Base-by-base conservation (phyloP, 1,140 invertebrate genomes). In the Uloborus diversus region DNA sequence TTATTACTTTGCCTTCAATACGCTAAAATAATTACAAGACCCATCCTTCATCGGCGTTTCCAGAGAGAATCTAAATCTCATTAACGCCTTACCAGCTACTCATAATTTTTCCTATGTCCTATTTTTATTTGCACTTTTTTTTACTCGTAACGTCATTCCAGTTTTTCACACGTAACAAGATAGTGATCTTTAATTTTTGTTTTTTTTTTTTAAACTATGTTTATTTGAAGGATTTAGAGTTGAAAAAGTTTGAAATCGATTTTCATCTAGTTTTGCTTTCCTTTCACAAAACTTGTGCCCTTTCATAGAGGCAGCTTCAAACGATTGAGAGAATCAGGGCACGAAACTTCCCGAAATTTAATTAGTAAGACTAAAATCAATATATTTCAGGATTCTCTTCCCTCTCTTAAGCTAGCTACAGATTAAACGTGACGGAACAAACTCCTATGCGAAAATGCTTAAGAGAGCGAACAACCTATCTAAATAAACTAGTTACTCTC, bases 331-430 rank as follows among this genome's bases (percentile, higher is more conserved):
- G 69, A 71, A 71, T 56, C 70, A 49, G 28, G 70, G 59, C 47
- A 47, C 53, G 56, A 71, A 61, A 71, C 33, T 37, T 49, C 20
- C 62, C 70, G 59, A 75, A 75, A 75, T 75, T 75, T 75, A 75
- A 75, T 75, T 75, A 75, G 57, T 75, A 59, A 51, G 57, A 30
- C 70, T 64, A 75, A 75, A 75, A 75, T 75, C 70, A 75, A 75
- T 75, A 75, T 28, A 20, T 47, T 28, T 62, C 33, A 51, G 59
- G 23, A 49, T 35, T 64, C 42, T 35, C 17, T 23, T n/a, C n/a
- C n/a, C 14, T 35, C 27, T 35, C 28, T 37, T 75, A 49, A 57
- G 51, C 47, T 75, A 30, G 70, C 59, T 33, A 47, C 30, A 75
- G 70, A 75, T 75, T 62, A 75, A 75, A 62, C 70, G 64, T 75